Conservation (phyloP, 2,797 vertebrate species). For the Hyperoplus immaculatus region DNA sequence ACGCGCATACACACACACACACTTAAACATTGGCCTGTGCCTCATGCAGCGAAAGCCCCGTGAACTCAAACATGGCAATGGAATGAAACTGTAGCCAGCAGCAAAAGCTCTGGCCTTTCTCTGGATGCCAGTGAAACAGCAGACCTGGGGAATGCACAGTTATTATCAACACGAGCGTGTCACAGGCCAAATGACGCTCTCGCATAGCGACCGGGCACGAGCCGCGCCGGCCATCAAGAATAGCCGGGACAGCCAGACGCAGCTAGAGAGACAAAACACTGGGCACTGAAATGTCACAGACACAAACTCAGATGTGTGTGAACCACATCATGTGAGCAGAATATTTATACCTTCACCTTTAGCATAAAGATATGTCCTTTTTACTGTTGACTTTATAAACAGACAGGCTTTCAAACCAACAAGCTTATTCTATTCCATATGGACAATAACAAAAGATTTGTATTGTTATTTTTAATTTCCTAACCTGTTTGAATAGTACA, state of each 20-base stretch:
- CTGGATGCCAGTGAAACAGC: conserved; percentile 61
- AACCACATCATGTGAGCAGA: conserved; percentile 4
- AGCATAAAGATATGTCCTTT: neutral
- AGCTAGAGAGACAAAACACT: conserved; percentile 38
- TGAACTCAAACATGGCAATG: conserved; percentile 58
- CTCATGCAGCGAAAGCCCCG: conserved; percentile 21
- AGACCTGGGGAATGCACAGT: conserved; percentile 71
- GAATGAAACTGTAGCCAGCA: conserved; percentile 67
- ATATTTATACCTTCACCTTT: neutral
- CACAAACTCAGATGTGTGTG: neutral
- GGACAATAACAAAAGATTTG: neutral
- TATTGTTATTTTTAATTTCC: too few species aligned
- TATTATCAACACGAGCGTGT: conserved; percentile 73
- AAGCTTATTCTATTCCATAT: neutral
- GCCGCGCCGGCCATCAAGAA: conserved; percentile 40
- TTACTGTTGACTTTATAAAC: neutral
- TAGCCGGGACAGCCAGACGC: conserved; percentile 45
- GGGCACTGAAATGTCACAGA: neutral
- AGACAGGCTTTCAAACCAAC: neutral
- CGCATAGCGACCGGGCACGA: conserved; percentile 51
- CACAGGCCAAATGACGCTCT: conserved; percentile 47
- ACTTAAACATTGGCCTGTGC: conserved; percentile 42
- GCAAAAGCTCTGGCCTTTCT: conserved; percentile 43
- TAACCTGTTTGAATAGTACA: neutral
- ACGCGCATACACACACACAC: conserved; percentile 22